A percentile compares a stretch with the other conserved stretches of the same genome.
Conservation (phyloP, 2,888 invertebrate species). For the Chrysolina oricalcia region DNA sequence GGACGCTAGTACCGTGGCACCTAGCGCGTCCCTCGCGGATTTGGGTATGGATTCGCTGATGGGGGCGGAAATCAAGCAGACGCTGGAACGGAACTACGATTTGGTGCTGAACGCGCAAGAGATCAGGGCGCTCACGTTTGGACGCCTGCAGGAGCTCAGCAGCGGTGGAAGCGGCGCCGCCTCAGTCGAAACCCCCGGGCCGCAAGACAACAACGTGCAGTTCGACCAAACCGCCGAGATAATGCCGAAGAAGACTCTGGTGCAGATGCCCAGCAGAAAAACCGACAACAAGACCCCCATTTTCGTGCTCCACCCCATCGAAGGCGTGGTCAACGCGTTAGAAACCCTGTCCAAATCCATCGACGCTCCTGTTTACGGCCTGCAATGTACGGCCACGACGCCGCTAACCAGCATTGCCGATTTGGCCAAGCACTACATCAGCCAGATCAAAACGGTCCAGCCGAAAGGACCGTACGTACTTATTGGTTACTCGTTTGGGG, state of each 20-base stretch:
- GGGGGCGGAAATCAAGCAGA: conserved; percentile 99
- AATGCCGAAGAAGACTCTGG: conserved; percentile 83
- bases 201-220: conserved; percentile 73
- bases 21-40: conserved; percentile 88
- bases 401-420: conserved; percentile 82
- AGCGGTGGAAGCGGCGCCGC: conserved; percentile 58
- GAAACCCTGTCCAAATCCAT: conserved; percentile 82
- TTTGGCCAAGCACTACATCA: conserved; percentile 83
- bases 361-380: conserved; percentile 86
- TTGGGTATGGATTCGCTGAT: conserved; percentile 98
- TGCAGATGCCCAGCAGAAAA: conserved; percentile 79
- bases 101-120: conserved; percentile 92
- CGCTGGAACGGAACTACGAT: conserved; percentile 93
- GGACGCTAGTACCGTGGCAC: conserved; percentile 85
- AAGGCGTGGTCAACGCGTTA: conserved; percentile 86
- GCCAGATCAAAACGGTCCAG: conserved; percentile 84
- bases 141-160: conserved; percentile 78
- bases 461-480: conserved; percentile 89
- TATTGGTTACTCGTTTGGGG: conserved; percentile 97
- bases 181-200: conserved; percentile 55
- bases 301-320: conserved; percentile 90
- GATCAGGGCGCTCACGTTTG: conserved; percentile 89
- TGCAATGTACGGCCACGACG: conserved; percentile 88
- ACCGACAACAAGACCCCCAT: conserved; percentile 72
- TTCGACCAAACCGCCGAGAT: conserved; percentile 75